Evolutionary conservation across 2,888 invertebrate species (phyloP).

Genomic region (Dastarcus helophoroides): DNA sequence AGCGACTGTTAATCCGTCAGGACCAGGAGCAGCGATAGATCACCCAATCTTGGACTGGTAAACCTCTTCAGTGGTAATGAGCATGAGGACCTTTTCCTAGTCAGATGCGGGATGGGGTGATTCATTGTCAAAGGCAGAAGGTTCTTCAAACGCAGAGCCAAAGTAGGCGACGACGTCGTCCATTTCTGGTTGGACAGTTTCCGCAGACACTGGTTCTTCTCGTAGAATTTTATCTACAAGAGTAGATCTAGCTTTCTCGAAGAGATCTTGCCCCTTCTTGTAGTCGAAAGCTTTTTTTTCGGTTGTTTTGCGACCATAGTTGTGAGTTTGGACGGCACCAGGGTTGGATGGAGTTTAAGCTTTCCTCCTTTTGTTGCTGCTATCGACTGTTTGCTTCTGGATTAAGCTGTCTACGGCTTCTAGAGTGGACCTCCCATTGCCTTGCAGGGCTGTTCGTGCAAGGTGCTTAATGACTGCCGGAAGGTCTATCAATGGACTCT

Average conservation of each 20-base stretch:
- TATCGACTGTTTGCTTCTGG: no score
- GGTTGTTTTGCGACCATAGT: background rate
- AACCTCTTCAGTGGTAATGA: no score
- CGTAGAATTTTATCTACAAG: background rate
- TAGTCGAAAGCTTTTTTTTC: background rate
- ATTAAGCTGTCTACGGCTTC: no score
- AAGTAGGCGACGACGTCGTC: no score
- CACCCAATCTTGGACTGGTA: no score
- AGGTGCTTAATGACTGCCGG: no score
- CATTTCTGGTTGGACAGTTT: no score
- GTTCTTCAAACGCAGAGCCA: background rate
- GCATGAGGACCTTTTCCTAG: no score
- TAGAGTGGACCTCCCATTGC: background rate
- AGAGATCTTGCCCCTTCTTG: conserved; percentile 1
- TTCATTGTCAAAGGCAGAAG: background rate
- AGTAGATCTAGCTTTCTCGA: background rate
- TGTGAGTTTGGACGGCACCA: background rate
- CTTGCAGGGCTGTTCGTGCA: background rate
- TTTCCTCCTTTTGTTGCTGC: no score
- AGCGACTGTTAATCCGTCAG: no score
- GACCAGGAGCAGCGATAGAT: no score
- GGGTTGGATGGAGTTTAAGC: background rate
- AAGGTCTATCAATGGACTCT: no score
- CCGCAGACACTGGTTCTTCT: background rate
- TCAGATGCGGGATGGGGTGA: background rate